Evolutionary conservation across 1,140 invertebrate genomes (phyloP).

Genomic region (Anastrepha ludens): DNA sequence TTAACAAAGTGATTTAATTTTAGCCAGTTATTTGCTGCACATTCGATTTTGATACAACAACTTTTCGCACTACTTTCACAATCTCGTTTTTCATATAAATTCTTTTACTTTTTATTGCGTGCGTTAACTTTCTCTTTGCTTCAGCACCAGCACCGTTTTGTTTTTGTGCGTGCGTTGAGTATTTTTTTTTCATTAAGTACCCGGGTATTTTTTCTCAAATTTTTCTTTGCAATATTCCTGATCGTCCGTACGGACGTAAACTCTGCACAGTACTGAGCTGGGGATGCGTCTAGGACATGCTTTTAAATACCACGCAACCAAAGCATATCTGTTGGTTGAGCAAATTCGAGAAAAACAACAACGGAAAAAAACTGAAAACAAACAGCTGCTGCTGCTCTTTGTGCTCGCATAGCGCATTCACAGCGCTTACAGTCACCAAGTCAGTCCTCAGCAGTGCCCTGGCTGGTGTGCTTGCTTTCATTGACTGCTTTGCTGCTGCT

Average conservation of each 20-base stretch:
- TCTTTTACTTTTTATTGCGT: background rate
- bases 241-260: slow-evolving; percentile 63
- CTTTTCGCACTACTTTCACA: background rate
- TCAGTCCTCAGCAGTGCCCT: background rate
- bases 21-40: background rate
- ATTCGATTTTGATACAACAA: background rate
- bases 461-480: background rate
- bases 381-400: slow-evolving; percentile 12
- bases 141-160: background rate
- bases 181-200: background rate
- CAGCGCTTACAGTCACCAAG: background rate
- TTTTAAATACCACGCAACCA: slow-evolving; percentile 55
- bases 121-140: background rate
- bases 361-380: background rate
- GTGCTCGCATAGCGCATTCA: background rate
- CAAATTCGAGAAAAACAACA: background rate
- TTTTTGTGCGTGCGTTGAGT: background rate
- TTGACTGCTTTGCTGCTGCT: background rate
- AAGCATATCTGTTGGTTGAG: background rate
- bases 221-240: background rate
- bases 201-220: background rate
- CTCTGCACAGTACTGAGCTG: slow-evolving; percentile 70
- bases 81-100: background rate
- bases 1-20: background rate
- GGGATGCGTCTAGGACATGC: slow-evolving; percentile 65